Evolutionary conservation across 2,113 vertebrate species (phyloP).

Genomic region (Dipodomys spectabilis): DNA sequence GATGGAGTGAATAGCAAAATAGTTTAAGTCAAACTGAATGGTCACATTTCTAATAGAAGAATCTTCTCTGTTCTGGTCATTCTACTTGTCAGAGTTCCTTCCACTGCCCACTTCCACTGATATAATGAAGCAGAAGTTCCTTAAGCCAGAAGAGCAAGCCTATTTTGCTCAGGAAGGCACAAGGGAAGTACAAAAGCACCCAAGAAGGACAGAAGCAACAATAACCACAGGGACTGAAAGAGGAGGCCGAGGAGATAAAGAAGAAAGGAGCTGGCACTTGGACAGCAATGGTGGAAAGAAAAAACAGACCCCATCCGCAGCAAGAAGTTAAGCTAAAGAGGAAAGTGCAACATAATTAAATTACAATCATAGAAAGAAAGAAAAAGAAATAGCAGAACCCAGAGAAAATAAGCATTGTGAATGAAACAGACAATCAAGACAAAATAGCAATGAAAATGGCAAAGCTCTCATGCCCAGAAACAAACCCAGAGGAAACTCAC

Average conservation of each 20-base stretch:
- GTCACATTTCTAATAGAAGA: neutral
- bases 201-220: neutral
- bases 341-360: neutral
- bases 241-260: fast-evolving
- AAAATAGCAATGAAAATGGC: neutral
- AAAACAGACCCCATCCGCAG: fast-evolving
- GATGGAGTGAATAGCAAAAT: neutral
- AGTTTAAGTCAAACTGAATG: neutral
- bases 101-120: neutral
- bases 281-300: fast-evolving
- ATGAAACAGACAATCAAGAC: neutral
- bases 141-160: neutral
- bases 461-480: neutral
- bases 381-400: neutral
- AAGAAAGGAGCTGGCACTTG: no score
- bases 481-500: neutral
- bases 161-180: neutral
- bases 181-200: neutral
- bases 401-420: neutral
- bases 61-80: neutral
- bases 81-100: neutral
- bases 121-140: neutral
- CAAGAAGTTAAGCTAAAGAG: neutral
- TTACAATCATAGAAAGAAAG: neutral
- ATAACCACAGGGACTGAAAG: no score